Percentiles rank a stretch among this genome's conserved stretches.
Conservation (phyloP, 2,797 vertebrate species). For the Steatocranus sp. region DNA sequence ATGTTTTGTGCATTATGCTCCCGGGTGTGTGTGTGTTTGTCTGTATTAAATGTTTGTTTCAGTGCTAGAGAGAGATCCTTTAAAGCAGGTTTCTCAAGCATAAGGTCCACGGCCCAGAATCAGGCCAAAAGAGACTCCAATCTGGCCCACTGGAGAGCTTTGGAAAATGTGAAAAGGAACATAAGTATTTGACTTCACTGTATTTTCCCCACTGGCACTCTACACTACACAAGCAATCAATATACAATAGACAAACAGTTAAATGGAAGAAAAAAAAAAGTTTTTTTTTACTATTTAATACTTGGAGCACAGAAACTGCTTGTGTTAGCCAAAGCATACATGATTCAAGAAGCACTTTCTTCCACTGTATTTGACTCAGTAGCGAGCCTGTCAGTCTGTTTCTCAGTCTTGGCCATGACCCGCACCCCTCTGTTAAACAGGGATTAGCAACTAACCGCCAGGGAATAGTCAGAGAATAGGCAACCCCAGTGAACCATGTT, state of each 20-base stretch:
- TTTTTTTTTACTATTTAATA: neutral
- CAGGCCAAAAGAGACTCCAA: neutral
- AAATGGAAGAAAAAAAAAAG: neutral
- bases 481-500: slow-evolving; percentile 27
- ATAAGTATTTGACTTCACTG: neutral
- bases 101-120: neutral
- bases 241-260: neutral
- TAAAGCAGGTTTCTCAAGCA: neutral
- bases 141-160: neutral
- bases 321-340: neutral
- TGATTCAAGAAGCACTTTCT: slow-evolving; percentile 29
- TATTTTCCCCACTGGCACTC: neutral
- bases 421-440: slow-evolving; percentile 29
- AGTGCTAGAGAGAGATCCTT: neutral
- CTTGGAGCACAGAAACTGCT: neutral
- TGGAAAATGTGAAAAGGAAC: neutral
- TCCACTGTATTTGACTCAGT: slow-evolving; percentile 22
- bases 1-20: neutral
- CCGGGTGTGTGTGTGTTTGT: neutral
- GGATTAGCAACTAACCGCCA: slow-evolving; percentile 64
- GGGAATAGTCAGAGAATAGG: slow-evolving; percentile 54
- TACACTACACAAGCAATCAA: neutral
- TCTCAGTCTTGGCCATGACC: slow-evolving; percentile 6
- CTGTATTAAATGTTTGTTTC: neutral
- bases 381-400: neutral